Evolutionary conservation across 2,888 invertebrate species (phyloP).

Genomic region (Tetranychus truncatus): DNA sequence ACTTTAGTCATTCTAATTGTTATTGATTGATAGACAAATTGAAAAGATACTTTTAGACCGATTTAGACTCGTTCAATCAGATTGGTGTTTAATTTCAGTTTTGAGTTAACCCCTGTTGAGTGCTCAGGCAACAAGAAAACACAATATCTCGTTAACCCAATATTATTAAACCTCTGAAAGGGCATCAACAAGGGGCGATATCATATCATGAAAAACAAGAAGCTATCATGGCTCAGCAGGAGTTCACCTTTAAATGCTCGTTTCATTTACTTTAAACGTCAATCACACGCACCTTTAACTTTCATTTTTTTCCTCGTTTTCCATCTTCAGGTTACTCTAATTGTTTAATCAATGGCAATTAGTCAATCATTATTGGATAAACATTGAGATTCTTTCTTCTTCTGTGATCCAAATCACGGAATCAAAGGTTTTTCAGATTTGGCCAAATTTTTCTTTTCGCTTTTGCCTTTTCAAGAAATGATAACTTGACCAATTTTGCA

Average conservation of each 20-base stretch:
- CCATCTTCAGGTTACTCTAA: neutral
- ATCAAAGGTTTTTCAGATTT: too few species aligned
- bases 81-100: neutral
- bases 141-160: too few species aligned
- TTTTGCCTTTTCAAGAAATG: too few species aligned
- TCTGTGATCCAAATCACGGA: too few species aligned
- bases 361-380: neutral
- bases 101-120: neutral
- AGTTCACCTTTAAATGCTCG: neutral
- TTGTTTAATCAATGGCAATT: neutral
- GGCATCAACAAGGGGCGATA: too few species aligned
- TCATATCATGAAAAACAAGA: neutral
- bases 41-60: too few species aligned
- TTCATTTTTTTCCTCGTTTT: neutral
- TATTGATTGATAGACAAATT: too few species aligned
- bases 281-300: neutral
- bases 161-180: too few species aligned
- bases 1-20: too few species aligned
- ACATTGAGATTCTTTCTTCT: too few species aligned
- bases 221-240: neutral
- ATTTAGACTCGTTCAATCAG: neutral
- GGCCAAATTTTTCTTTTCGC: too few species aligned
- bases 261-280: neutral
- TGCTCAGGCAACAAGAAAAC: neutral
- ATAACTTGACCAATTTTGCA: too few species aligned